phyloP scores from a whole-genome alignment of 2,888 invertebrate species.

The Tetragnatha montana region DNA sequence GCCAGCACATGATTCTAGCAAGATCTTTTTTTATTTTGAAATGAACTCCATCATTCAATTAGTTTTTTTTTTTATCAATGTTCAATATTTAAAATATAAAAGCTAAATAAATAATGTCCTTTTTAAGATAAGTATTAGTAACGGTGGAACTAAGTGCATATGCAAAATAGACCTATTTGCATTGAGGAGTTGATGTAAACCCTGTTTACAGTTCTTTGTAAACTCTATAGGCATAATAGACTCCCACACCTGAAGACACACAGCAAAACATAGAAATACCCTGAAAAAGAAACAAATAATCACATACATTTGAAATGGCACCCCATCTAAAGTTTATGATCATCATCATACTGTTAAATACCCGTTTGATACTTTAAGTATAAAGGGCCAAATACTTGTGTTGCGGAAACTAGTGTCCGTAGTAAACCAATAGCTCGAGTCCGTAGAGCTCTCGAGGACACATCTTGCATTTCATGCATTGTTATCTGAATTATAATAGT shows the following conservation, averaged over 20 bases:
- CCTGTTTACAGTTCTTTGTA: slow-evolving; percentile 27
- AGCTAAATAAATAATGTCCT: not conserved
- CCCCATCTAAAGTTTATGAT: not conserved
- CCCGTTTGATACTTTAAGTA: too few species aligned
- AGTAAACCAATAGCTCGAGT: too few species aligned
- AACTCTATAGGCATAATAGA: slow-evolving; percentile 58
- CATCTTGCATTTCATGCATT: too few species aligned
- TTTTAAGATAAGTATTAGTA: not conserved
- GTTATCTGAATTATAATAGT: too few species aligned
- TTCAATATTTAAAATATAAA: not conserved
- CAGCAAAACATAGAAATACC: slow-evolving; percentile 62
- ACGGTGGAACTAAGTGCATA: not conserved
- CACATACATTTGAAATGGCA: not conserved
- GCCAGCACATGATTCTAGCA: too few species aligned
- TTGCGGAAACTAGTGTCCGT: too few species aligned
- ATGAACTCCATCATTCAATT: not conserved
- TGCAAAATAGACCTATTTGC: not conserved
- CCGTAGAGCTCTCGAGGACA: too few species aligned
- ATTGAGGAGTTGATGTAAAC: not conserved
- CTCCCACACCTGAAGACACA: slow-evolving; percentile 60
- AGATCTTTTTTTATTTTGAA: too few species aligned
- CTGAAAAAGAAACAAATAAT: slow-evolving; percentile 16
- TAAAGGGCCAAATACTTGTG: too few species aligned
- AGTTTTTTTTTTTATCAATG: not conserved
- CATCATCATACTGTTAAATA: not conserved